Evolutionary conservation across 2,797 vertebrate species (phyloP).

Genomic region (Sphaeramia orbicularis): DNA sequence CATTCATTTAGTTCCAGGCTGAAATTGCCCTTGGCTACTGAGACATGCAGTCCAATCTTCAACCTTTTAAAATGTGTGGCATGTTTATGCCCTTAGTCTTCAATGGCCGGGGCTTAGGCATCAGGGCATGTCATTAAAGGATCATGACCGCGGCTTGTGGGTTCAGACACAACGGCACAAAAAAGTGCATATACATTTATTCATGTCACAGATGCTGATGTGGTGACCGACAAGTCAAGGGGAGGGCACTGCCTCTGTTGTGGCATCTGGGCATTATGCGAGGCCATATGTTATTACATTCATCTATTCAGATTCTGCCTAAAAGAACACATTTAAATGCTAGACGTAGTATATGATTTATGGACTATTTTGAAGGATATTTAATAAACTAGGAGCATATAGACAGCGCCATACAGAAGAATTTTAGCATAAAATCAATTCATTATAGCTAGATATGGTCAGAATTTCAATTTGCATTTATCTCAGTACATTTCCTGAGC

Average conservation of each 20-base stretch:
- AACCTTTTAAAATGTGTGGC: constrained; percentile 56
- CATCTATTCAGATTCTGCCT: constrained; percentile 26
- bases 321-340: constrained; percentile 24
- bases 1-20: constrained; percentile 66
- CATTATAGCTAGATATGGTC: too few species aligned
- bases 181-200: constrained; percentile 44
- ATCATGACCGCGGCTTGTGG: constrained; percentile 22
- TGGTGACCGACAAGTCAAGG: constrained; percentile 55
- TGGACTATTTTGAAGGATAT: background rate
- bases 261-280: constrained; percentile 57
- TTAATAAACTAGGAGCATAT: background rate
- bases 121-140: constrained; percentile 41
- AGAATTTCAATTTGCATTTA: too few species aligned
- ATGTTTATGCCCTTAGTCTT: constrained; percentile 56
- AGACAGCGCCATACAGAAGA: too few species aligned
- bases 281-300: constrained; percentile 45
- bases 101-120: constrained; percentile 12
- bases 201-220: constrained; percentile 58
- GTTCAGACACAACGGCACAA: constrained; percentile 24
- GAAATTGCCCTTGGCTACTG: constrained; percentile 62
- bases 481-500: too few species aligned
- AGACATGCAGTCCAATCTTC: constrained; percentile 60
- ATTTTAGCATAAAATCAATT: too few species aligned
- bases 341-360: background rate
- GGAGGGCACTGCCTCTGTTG: constrained; percentile 37